Evolutionary conservation across 2,888 invertebrate species (phyloP), one percentile per base, ranked within the genome.

Genomic region (Oscheius sp.): DNA sequence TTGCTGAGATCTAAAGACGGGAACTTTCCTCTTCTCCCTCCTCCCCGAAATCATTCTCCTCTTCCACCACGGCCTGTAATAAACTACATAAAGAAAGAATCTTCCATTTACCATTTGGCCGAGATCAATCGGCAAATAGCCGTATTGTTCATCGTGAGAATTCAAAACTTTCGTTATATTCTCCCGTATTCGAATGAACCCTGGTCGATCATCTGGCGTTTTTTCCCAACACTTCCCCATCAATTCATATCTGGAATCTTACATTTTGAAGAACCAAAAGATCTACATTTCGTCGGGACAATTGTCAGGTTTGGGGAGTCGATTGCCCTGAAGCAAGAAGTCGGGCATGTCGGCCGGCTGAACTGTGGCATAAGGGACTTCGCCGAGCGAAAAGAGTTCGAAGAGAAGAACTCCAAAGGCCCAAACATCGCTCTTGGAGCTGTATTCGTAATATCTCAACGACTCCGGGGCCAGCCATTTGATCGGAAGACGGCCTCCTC

Each of bases 381-480:
- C 52, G 0, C 71, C 71, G 6, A 71, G 34, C 3, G 71, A 58
- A 17, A 67, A 71, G 20, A 71, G 12, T 37, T 71, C 71, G 25
- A 48, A 71, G 3, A 71, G 61, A 8, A 71, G 45, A 15, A 71
- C 67, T 20, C 39, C 66, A 29, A 71, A 66, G 1, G 71, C 67
- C 71, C 71, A 71, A 66, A 82, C 76, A 66, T 82, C 82, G 45
- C 75, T 79, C 68, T 76, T 76, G 15, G 73, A 50, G 0, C 77
- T 72, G 71, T 75, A 82, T 66, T 81, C 81, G 66, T 79, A 76
- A 31, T 71, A 73, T 27, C 76, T 79, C 55, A 82, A 69, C 20
- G 81, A 76, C 53, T 82, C 82, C 0, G 74, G 65, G 25, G 82
- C 73, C 82, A 82, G 81, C 82, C 82, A 82, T 71, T 82, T 82